phyloP scores from a whole-genome alignment of 2,888 invertebrate species.

The Catonia carolina region DNA sequence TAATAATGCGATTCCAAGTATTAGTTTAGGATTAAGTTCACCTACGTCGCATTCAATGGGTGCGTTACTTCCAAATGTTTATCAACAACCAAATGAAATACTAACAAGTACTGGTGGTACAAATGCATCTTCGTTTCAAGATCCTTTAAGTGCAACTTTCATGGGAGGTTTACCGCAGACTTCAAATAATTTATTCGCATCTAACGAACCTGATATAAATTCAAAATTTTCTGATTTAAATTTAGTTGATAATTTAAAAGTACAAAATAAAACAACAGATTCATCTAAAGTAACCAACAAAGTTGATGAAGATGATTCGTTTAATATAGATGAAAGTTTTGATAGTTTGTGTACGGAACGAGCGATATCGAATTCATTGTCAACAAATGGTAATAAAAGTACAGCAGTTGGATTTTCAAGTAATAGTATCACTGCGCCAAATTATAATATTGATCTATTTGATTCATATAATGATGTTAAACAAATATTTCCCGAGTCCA shows the following conservation, averaged over 20 bases:
- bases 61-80: not conserved
- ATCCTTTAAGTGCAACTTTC: not conserved
- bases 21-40: not conserved
- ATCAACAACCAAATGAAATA: not conserved
- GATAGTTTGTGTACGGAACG: slow-evolving; percentile 4
- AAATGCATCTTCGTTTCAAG: not conserved
- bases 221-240: not conserved
- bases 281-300: too few species aligned
- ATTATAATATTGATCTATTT: slow-evolving; percentile 2
- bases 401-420: too few species aligned
- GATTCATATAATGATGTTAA: not conserved
- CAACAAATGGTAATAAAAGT: not conserved
- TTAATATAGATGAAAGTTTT: not conserved
- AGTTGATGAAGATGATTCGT: too few species aligned
- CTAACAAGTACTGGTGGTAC: too few species aligned
- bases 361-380: too few species aligned
- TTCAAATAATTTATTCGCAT: not conserved
- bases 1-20: slow-evolving; percentile 2
- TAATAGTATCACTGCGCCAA: not conserved
- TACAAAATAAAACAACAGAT: not conserved
- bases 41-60: too few species aligned
- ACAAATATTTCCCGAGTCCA: not conserved
- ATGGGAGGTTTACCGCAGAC: not conserved
- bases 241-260: not conserved
- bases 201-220: not conserved